Conservation (phyloP, 2,888 invertebrate species). For the Clusia tigrina region DNA sequence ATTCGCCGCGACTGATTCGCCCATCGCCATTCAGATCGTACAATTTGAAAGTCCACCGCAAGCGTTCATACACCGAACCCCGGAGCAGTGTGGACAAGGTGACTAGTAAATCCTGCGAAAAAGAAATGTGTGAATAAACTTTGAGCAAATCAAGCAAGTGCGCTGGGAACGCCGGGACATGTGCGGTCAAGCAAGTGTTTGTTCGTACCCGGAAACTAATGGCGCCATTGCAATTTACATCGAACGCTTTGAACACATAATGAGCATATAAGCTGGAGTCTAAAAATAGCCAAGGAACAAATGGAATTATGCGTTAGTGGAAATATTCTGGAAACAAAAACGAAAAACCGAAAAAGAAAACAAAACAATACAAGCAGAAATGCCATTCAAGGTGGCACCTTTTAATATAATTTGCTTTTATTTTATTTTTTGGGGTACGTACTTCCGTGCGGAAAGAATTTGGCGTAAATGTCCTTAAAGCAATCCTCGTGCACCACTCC, state of each 20-base stretch:
- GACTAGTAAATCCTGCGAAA: constrained; percentile 86
- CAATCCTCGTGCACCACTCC: constrained; percentile 97
- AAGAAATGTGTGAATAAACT: too few relatives aligned
- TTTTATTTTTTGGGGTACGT: constrained; percentile 69
- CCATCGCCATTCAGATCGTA: constrained; percentile 98
- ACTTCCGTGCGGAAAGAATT: constrained; percentile 99
- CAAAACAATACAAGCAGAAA: background rate
- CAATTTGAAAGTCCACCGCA: constrained; percentile 95
- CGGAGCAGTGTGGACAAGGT: constrained; percentile 90
- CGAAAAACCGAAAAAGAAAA: constrained; percentile 38
- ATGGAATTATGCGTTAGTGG: constrained; percentile 5
- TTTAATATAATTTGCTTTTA: too few relatives aligned
- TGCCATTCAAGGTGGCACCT: too few relatives aligned
- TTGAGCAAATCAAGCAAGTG: constrained; percentile 1
- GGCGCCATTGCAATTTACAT: constrained; percentile 95
- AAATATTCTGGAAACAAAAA: constrained; percentile 6
- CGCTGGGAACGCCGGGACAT: constrained; percentile 8
- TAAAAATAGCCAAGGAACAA: constrained; percentile 67
- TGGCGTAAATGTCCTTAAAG: constrained; percentile 97
- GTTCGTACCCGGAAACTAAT: constrained; percentile 97
- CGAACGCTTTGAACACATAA: constrained; percentile 98
- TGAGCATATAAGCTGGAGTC: constrained; percentile 97
- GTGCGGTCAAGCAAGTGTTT: constrained; percentile 32
- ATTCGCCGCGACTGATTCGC: constrained; percentile 89
- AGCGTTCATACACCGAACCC: constrained; percentile 91